These are phyloP conservation scores for Hystrix cristata DNA, from an alignment of 2,113 vertebrate species.

Conservation along the genomic window DNA sequence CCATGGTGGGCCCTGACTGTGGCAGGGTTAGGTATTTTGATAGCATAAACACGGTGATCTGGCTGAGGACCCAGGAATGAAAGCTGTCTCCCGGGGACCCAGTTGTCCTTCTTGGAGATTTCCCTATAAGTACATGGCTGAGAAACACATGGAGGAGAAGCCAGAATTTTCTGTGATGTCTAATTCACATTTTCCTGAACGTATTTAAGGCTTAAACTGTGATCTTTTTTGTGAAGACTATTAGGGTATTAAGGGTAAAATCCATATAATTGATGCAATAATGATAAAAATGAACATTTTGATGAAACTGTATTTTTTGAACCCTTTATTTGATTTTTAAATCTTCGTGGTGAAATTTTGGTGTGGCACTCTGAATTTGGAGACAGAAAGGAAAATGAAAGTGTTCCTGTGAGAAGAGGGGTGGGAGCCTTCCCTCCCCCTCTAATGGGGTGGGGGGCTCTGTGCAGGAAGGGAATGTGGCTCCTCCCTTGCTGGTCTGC, in stretches of 20 bases:
- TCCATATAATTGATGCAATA: slow-evolving; percentile 10
- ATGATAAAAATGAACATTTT: slow-evolving; percentile 62
- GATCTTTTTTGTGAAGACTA: slow-evolving; percentile 60
- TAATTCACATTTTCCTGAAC: slow-evolving; percentile 44
- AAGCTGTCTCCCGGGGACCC: neutral
- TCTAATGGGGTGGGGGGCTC: no score
- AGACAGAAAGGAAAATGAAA: slow-evolving; percentile 7
- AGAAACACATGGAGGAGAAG: neutral
- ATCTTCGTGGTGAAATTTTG: slow-evolving; percentile 13
- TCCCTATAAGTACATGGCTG: neutral
- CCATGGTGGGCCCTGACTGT: neutral
- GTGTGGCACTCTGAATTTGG: neutral
- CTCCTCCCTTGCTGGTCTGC: neutral
- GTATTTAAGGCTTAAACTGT: slow-evolving; percentile 29
- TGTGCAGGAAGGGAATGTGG: neutral
- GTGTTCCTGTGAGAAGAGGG: neutral
- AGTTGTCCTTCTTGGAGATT: neutral
- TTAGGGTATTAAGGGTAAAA: slow-evolving; percentile 25
- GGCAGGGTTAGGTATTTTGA: neutral
- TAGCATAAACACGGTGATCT: neutral
- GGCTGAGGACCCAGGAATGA: neutral
- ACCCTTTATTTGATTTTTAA: slow-evolving; percentile 7
- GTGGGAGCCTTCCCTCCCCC: neutral
- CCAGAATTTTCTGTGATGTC: neutral
- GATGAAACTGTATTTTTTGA: neutral